These are phyloP conservation scores for Oryzaephilus surinamensis DNA, from an alignment of 1,140 invertebrate genomes.

Conservation along the genomic window DNA sequence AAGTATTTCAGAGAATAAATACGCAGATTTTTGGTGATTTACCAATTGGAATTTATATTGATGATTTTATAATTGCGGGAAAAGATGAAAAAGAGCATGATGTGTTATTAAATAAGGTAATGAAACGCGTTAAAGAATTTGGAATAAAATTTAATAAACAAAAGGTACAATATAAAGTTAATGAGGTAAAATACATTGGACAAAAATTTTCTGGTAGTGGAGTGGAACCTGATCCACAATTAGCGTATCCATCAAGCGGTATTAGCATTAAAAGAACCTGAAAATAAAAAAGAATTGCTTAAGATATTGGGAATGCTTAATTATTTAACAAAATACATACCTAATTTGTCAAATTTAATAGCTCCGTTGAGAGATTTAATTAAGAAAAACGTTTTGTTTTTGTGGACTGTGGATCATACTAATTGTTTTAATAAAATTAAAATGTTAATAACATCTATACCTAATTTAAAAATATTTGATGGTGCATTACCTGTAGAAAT, in stretches of 20 bases:
- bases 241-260: no score
- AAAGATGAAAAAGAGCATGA: slow-evolving; percentile 13
- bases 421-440: no score
- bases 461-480: slow-evolving; percentile 8
- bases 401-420: no score
- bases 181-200: slow-evolving; percentile 12
- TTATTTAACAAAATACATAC: slow-evolving; percentile 15
- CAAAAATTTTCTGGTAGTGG: slow-evolving; percentile 13
- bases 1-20: slow-evolving; percentile 33
- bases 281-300: slow-evolving; percentile 15
- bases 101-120: slow-evolving; percentile 8
- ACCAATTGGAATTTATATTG: slow-evolving; percentile 14
- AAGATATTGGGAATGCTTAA: slow-evolving; percentile 16
- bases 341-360: slow-evolving; percentile 9
- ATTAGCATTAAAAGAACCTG: slow-evolving; percentile 14
- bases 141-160: slow-evolving; percentile 14
- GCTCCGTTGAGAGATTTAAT: slow-evolving; percentile 8
- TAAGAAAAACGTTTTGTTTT: slow-evolving; percentile 5
- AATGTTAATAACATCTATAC: no score
- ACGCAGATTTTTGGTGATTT: slow-evolving; percentile 16
- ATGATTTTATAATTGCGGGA: slow-evolving; percentile 14
- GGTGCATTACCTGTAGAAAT: slow-evolving; percentile 3
- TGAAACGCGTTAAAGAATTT: slow-evolving; percentile 7
- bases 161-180: slow-evolving; percentile 15
- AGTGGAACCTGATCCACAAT: slow-evolving; percentile 8